These are phyloP conservation scores for Cetoscarus ocellatus DNA, from an alignment of 2,797 vertebrate genomes.

Conservation along the genomic window DNA sequence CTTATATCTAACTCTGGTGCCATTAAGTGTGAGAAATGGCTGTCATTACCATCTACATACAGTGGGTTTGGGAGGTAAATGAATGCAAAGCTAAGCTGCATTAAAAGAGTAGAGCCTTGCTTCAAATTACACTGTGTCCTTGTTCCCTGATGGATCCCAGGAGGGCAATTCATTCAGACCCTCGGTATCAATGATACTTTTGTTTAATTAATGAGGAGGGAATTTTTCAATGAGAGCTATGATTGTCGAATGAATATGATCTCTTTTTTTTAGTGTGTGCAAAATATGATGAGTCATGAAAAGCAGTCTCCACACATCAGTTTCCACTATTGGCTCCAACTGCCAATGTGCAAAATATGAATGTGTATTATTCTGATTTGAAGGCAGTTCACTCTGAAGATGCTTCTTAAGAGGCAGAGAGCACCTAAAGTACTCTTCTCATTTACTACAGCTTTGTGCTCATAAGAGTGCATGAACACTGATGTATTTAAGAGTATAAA, in stretches of 20 bases:
- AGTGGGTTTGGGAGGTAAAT: not conserved
- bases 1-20: too few species aligned
- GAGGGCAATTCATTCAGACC: not conserved
- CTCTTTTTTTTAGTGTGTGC: constrained; percentile 4
- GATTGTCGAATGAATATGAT: constrained; percentile 8
- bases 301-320: not conserved
- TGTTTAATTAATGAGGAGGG: constrained; percentile 8
- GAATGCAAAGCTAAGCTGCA: not conserved
- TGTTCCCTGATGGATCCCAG: not conserved
- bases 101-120: not conserved
- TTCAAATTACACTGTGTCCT: constrained; percentile 3
- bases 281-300: not conserved
- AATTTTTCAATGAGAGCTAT: not conserved
- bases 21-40: too few species aligned
- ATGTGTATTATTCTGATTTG: not conserved
- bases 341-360: constrained; percentile 1
- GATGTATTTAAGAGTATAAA: not conserved
- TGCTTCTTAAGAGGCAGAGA: not conserved
- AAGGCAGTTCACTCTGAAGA: not conserved
- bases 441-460: not conserved
- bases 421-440: not conserved
- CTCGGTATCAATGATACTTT: not conserved
- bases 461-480: not conserved
- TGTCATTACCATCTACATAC: not conserved
- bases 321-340: not conserved